phyloP scores from a whole-genome alignment of 2,113 vertebrate species.

The Canis aureus region DNA sequence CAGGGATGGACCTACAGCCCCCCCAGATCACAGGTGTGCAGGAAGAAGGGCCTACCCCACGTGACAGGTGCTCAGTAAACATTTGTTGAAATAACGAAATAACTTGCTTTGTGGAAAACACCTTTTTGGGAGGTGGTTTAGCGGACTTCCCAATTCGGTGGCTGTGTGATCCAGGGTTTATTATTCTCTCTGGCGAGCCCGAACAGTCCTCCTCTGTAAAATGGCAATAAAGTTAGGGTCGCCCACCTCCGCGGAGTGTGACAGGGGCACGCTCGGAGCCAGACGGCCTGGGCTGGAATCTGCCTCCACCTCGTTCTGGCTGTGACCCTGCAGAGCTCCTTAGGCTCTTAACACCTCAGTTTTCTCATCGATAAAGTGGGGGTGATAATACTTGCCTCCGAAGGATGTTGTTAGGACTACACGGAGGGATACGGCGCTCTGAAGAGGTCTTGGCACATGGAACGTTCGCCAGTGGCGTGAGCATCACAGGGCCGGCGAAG shows the following conservation, averaged over 20 bases:
- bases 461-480: not conserved
- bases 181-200: not conserved
- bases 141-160: not conserved
- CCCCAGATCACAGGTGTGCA: not conserved
- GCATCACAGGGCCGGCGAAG: rapidly evolving
- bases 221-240: not conserved
- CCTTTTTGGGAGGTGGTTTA: not conserved
- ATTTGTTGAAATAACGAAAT: not conserved
- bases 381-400: not conserved
- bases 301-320: not conserved
- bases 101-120: not conserved
- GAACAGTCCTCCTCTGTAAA: too few species aligned
- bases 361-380: not conserved
- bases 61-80: rapidly evolving
- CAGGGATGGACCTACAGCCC: not conserved
- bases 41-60: too few species aligned
- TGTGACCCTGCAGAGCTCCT: not conserved
- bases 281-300: not conserved
- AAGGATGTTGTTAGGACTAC: not conserved
- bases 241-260: rapidly evolving
- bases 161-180: not conserved
- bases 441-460: not conserved
- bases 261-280: not conserved
- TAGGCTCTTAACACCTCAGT: not conserved
- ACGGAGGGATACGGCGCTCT: not conserved